Evolutionary conservation across 2,113 vertebrate genomes (phyloP).

Genomic region (Dicrurus megarhynchus): DNA sequence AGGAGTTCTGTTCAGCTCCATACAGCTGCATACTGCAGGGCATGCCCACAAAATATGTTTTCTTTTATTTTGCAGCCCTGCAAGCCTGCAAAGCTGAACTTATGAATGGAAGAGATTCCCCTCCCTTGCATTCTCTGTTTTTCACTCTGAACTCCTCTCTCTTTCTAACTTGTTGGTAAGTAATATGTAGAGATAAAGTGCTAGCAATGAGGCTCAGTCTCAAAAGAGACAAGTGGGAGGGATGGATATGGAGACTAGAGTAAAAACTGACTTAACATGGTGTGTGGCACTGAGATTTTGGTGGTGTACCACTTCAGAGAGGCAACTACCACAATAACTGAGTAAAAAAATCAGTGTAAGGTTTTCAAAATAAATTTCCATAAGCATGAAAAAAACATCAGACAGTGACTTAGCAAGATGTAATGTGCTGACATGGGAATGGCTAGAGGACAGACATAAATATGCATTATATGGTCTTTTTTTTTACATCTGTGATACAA

Average conservation of each 20-base stretch:
- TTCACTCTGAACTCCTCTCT: neutral
- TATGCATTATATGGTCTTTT: neutral
- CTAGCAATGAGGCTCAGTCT: neutral
- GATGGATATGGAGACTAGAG: neutral
- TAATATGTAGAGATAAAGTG: neutral
- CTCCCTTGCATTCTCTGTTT: neutral
- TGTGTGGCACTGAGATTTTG: neutral
- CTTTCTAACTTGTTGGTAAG: neutral
- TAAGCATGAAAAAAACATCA: neutral
- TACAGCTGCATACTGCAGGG: conserved; percentile 66
- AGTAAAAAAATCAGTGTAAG: neutral
- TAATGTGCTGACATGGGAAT: neutral
- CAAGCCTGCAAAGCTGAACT: conserved; percentile 28
- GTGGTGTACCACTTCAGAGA: neutral
- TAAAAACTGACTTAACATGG: neutral
- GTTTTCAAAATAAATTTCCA: conserved; percentile 1
- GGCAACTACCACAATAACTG: neutral
- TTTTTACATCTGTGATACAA: neutral
- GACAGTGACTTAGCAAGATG: neutral
- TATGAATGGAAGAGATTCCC: neutral
- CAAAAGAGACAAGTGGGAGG: neutral
- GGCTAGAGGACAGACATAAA: neutral
- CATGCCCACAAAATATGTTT: conserved; percentile 64
- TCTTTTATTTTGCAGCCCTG: conserved; percentile 58
- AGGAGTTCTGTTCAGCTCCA: conserved; percentile 52